Conservation (phyloP, 2,888 invertebrate genomes). For the Herminia tarsipennalis region DNA sequence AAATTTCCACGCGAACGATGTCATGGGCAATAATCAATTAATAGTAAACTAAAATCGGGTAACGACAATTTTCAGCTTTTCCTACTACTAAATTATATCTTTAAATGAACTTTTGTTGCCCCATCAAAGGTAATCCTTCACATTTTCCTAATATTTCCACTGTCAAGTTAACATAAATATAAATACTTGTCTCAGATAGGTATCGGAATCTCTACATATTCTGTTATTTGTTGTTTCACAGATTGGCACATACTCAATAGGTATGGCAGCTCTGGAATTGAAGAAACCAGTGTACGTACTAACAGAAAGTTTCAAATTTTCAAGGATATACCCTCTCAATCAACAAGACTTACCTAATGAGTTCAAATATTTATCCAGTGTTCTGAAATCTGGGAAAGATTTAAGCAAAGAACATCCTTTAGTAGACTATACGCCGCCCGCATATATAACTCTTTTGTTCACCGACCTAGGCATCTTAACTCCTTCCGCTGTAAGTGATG, state of each 20-base stretch:
- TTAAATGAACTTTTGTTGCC: too few species aligned
- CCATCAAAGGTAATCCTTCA: too few species aligned
- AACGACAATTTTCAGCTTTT: too few species aligned
- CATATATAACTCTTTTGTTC: constrained; percentile 95
- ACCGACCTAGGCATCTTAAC: constrained; percentile 98
- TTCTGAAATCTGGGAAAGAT: constrained; percentile 65
- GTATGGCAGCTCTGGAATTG: constrained; percentile 93
- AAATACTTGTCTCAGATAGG: background rate
- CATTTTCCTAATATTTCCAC: too few species aligned
- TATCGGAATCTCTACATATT: background rate
- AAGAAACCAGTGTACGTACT: constrained; percentile 98
- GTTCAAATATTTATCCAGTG: constrained; percentile 89
- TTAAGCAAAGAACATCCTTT: constrained; percentile 91
- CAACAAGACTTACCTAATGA: constrained; percentile 95
- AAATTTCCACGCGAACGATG: too few species aligned
- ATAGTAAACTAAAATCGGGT: too few species aligned
- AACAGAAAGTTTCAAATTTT: constrained; percentile 99
- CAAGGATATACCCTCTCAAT: constrained; percentile 96
- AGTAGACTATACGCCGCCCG: constrained; percentile 99
- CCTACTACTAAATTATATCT: too few species aligned
- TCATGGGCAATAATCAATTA: too few species aligned
- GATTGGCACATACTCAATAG: constrained; percentile 94
- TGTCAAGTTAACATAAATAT: background rate
- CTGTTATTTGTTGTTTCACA: constrained; percentile 54
- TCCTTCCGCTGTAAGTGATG: constrained; percentile 98